Base-by-base conservation (phyloP, 2,888 invertebrate genomes). In the Xestoiulus laeticollis region DNA sequence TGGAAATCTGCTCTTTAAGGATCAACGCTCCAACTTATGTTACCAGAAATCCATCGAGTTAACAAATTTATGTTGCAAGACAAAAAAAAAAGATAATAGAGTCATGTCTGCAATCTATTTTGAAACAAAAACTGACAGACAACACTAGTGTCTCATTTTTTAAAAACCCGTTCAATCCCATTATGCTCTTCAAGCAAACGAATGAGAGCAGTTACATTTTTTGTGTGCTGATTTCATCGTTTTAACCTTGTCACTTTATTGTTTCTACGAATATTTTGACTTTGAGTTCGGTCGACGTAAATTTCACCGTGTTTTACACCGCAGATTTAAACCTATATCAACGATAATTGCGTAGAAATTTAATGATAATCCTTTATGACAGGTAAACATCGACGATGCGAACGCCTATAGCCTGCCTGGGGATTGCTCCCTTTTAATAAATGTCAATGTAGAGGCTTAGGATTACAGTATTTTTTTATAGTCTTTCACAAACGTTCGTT, bases 301-400 rank as follows among this genome's bases (percentile, higher is more conserved):
- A 22, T 59, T 22, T 48, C 48, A 19, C 48, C 48, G 48, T 48
- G 48, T 48, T 48, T 16, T 48, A 48, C 30, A 84, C 10, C 84
- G 33, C 32, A 8, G 85, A 85, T 12, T 85, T 68, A 68, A 26
- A 68, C 68, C 26, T 68, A 48, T 44, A 22, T 78, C 78, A 78
- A 30, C 8, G 30, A 14, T 78, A 78, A 78, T 78, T 78, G 78
- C 78, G 78, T 30, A 78, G 78, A 78, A 30, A 78, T 78, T 78
- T 78, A 4, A 30, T 30, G 78, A 8, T 30, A 32, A 78, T 78
- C 78, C 78, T 30, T 30, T 78, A 32, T 30, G 78, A 78, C 78
- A 78, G 78, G 78, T 78, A 78, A 78, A 78, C 78, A 78, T 30
- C 30, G 30, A 78, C 2, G 78, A n/a, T 68, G 59, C 22, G 59